phyloP scores from a whole-genome alignment of 1,140 invertebrate species.

The Eubasilissa regina region DNA sequence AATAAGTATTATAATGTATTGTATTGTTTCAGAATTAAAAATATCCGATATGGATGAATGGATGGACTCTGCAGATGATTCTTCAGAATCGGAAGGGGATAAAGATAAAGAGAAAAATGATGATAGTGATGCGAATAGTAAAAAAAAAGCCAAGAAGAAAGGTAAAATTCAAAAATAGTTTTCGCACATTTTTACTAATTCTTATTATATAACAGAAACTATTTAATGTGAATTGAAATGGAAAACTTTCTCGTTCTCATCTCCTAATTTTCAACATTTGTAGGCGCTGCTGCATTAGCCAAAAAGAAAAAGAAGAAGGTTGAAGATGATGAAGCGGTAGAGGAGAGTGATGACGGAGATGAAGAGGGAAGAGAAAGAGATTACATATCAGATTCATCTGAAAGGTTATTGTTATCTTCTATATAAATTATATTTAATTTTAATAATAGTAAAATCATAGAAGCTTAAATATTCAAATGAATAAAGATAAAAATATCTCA shows the following conservation, averaged over 20 bases:
- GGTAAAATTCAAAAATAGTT: slow-evolving; percentile 46
- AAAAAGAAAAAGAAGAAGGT: slow-evolving; percentile 85
- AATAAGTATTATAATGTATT: neutral
- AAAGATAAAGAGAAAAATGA: slow-evolving; percentile 78
- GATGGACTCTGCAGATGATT: slow-evolving; percentile 88
- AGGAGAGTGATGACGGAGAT: slow-evolving; percentile 97
- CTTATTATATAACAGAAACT: neutral
- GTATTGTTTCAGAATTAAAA: slow-evolving; percentile 78
- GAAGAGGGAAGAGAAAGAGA: slow-evolving; percentile 93
- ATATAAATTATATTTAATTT: too few relatives aligned
- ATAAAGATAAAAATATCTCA: too few relatives aligned
- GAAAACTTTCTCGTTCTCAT: too few relatives aligned
- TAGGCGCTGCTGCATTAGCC: slow-evolving; percentile 63
- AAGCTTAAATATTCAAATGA: too few relatives aligned
- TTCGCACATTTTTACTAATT: too few relatives aligned
- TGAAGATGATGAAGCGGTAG: slow-evolving; percentile 90
- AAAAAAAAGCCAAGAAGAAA: slow-evolving; percentile 76
- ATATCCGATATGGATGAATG: slow-evolving; percentile 96
- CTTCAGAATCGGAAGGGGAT: slow-evolving; percentile 77
- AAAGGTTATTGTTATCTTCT: slow-evolving; percentile 68
- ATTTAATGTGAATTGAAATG: too few relatives aligned
- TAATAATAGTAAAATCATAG: too few relatives aligned
- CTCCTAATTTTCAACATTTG: too few relatives aligned
- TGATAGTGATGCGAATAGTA: slow-evolving; percentile 78
- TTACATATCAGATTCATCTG: slow-evolving; percentile 89